Conservation (phyloP, 2,888 invertebrate genomes). For the Anticlea derivata region DNA sequence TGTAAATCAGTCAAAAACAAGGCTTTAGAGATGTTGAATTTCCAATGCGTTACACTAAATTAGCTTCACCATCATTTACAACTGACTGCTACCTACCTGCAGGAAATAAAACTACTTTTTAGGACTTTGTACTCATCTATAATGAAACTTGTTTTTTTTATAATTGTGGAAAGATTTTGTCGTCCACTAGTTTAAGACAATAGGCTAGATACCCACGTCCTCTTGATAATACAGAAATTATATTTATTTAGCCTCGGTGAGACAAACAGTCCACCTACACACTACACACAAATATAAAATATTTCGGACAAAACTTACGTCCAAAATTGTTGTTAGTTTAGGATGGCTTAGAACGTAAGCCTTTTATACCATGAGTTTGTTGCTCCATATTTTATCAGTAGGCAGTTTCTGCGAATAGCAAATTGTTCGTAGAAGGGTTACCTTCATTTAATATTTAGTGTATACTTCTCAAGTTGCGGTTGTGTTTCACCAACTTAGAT, state of each 20-base stretch:
- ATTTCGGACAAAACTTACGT: conserved; percentile 18
- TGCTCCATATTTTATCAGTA: conserved; percentile 33
- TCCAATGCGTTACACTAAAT: too few species aligned
- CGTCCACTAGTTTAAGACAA: not conserved
- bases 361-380: conserved; percentile 40
- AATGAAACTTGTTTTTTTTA: too few species aligned
- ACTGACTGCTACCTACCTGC: too few species aligned
- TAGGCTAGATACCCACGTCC: conserved; percentile 1
- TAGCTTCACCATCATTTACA: too few species aligned
- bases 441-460: too few species aligned
- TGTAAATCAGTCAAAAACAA: too few species aligned
- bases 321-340: conserved; percentile 44
- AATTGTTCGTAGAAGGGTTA: too few species aligned
- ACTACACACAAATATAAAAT: conserved; percentile 14
- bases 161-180: not conserved
- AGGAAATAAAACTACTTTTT: too few species aligned
- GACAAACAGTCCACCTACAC: conserved; percentile 2
- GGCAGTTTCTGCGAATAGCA: not conserved
- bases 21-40: too few species aligned
- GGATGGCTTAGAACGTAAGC: conserved; percentile 41
- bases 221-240: not conserved
- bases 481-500: too few species aligned
- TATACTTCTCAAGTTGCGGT: too few species aligned
- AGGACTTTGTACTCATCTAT: too few species aligned
- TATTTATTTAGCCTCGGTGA: conserved; percentile 6